Conservation (phyloP, 2,888 invertebrate genomes). For the Drosophila macrospina region DNA sequence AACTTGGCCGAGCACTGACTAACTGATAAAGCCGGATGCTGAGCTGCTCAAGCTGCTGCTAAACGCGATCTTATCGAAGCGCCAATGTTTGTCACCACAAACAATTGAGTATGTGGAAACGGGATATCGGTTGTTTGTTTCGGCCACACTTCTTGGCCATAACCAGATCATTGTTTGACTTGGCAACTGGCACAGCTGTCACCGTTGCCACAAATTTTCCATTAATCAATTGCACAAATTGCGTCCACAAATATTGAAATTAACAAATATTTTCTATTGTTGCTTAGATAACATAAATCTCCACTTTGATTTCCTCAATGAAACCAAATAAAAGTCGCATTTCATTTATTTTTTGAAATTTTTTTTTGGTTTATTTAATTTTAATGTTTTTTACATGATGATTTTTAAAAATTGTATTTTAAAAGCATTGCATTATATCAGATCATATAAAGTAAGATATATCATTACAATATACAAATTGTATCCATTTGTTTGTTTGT, state of each 20-base stretch:
- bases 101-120: conserved; percentile 25
- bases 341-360: conserved; percentile 15
- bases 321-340: not conserved
- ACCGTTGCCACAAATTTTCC: conserved; percentile 67
- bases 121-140: conserved; percentile 77
- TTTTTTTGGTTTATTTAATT: conserved; percentile 73
- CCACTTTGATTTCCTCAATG: conserved; percentile 8
- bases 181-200: conserved; percentile 62
- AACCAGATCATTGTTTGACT: conserved; percentile 36
- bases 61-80: conserved; percentile 61
- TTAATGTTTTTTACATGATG: conserved; percentile 76
- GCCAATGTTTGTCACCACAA: conserved; percentile 32
- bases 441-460: conserved; percentile 75
- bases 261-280: conserved; percentile 10
- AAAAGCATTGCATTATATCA: conserved; percentile 81
- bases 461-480: conserved; percentile 78
- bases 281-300: not conserved
- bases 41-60: conserved; percentile 23
- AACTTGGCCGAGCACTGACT: conserved; percentile 32
- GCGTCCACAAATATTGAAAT: conserved; percentile 37
- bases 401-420: conserved; percentile 82
- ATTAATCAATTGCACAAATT: conserved; percentile 59
- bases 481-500: conserved; percentile 41
- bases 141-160: conserved; percentile 40
- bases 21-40: conserved; percentile 52